Evolutionary conservation across 1,140 invertebrate genomes (phyloP).

Genomic region (Zaprionus taronus): DNA sequence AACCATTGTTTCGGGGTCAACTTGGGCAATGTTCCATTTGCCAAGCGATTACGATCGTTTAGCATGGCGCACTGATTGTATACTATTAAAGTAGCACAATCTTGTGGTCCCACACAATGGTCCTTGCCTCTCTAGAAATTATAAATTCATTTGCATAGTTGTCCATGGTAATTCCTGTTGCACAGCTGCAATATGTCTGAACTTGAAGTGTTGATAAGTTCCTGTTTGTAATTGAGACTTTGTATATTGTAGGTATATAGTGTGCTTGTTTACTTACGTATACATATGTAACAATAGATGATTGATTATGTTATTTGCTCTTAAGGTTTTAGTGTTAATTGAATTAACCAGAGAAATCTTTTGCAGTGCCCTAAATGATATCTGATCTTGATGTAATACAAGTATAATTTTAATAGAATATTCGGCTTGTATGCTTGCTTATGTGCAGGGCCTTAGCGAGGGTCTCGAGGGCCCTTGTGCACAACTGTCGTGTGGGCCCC

Average conservation of each 20-base stretch:
- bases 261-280: neutral
- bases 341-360: too few relatives aligned
- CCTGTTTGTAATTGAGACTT: neutral
- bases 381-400: neutral
- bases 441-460: too few relatives aligned
- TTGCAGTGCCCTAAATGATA: too few relatives aligned
- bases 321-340: neutral
- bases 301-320: too few relatives aligned
- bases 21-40: conserved; percentile 35
- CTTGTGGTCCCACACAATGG: neutral
- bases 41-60: conserved; percentile 19
- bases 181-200: conserved; percentile 1
- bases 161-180: neutral
- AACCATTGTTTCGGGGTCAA: conserved; percentile 29
- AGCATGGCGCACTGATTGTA: conserved; percentile 7
- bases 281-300: neutral
- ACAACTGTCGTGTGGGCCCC: too few relatives aligned
- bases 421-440: too few relatives aligned
- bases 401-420: neutral
- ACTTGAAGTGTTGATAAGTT: neutral
- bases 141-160: neutral
- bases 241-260: neutral
- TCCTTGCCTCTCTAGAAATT: conserved; percentile 6
- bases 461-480: too few relatives aligned
- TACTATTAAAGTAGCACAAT: neutral